Evolutionary conservation across 64 coral and sea anemone genomes (phyloP).

Genomic region (Porites lutea): DNA sequence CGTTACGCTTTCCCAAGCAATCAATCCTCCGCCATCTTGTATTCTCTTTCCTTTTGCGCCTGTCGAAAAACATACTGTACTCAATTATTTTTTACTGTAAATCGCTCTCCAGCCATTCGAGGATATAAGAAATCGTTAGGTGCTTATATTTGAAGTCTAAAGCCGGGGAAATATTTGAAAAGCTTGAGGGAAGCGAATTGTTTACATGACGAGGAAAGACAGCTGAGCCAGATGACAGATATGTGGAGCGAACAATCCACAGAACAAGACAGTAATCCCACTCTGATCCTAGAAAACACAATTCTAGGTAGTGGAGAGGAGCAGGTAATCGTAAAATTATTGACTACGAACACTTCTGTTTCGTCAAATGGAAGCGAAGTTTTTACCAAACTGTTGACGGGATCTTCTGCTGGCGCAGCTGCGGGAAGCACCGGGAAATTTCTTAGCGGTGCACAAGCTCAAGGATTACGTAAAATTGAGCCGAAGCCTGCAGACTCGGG

Average conservation of each 20-base stretch:
- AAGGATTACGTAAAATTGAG: slow-evolving; percentile 87
- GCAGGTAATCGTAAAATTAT: slow-evolving; percentile 22
- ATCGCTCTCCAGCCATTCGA: not conserved
- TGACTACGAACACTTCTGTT: not conserved
- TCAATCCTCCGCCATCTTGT: not conserved
- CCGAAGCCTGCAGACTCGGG: slow-evolving; percentile 73
- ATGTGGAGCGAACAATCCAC: slow-evolving; percentile 28
- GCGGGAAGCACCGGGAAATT: slow-evolving; percentile 44
- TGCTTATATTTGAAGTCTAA: not conserved
- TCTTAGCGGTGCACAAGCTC: slow-evolving; percentile 43
- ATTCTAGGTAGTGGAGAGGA: not conserved
- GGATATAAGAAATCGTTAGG: not conserved
- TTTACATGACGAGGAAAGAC: slow-evolving; percentile 7
- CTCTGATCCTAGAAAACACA: slow-evolving; percentile 14
- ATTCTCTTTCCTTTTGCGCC: not conserved
- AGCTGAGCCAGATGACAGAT: not conserved
- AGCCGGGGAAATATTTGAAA: not conserved
- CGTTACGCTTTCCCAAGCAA: not conserved
- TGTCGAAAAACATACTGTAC: too few species aligned
- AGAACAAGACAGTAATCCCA: slow-evolving; percentile 19
- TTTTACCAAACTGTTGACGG: slow-evolving; percentile 65
- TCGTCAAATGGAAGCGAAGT: slow-evolving; percentile 54
- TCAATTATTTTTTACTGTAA: not conserved
- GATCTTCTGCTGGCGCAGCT: not conserved
- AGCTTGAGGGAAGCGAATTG: not conserved